These are phyloP conservation scores for Penaeus indicus DNA, from an alignment of 1,140 invertebrate species.

Conservation along the genomic window DNA sequence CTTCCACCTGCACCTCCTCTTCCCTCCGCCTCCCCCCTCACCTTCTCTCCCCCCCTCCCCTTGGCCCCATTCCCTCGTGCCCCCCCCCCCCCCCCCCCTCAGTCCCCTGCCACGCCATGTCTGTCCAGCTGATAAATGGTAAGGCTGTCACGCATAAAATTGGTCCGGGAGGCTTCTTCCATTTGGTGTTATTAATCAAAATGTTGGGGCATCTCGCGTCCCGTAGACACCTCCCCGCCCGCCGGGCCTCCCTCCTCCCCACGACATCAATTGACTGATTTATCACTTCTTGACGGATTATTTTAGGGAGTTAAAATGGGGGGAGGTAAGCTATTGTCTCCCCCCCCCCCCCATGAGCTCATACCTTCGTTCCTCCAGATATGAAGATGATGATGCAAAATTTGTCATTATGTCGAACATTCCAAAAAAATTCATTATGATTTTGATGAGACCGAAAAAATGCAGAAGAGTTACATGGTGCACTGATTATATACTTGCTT, in stretches of 20 bases:
- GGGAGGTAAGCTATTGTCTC: constrained; percentile 26
- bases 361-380: background rate
- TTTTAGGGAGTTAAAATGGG: constrained; percentile 9
- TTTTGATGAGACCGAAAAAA: no score
- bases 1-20: background rate
- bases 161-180: constrained; percentile 27
- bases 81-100: background rate
- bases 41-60: background rate
- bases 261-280: constrained; percentile 26
- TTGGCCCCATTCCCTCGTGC: background rate
- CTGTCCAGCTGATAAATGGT: constrained; percentile 55
- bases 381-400: no score
- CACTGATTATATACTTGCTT: no score
- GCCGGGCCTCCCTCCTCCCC: no score
- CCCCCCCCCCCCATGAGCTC: background rate
- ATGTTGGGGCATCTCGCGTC: background rate
- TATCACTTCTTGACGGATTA: constrained; percentile 42
- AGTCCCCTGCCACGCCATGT: background rate
- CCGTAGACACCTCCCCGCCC: background rate
- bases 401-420: no score
- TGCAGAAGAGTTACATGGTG: no score
- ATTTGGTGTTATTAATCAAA: constrained; percentile 44
- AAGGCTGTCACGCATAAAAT: constrained; percentile 53
- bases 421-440: no score
- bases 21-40: background rate